Evolutionary conservation across 2,113 vertebrate species (phyloP).

Genomic region (Petrocephalus zakoni): DNA sequence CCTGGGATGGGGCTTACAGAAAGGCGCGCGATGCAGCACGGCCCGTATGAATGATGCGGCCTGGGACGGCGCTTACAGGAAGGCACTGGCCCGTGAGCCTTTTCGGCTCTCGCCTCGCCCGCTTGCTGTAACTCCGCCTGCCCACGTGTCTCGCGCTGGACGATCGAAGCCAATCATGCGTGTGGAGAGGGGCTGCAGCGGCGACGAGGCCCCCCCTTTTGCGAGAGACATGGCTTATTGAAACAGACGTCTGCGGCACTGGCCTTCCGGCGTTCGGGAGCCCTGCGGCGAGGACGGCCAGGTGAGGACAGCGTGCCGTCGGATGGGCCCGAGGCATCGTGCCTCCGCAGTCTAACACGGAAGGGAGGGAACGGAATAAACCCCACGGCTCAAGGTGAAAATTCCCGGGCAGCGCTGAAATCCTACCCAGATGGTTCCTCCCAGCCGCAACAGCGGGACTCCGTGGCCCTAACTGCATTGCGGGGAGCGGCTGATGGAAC

Average conservation of each 20-base stretch:
- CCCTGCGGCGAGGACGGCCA: neutral
- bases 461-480: constrained; percentile 28
- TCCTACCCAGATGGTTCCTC: constrained; percentile 38
- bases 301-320: neutral
- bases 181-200: neutral
- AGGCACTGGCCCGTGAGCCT: neutral
- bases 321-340: neutral
- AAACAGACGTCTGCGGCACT: neutral
- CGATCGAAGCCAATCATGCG: neutral
- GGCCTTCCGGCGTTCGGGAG: neutral
- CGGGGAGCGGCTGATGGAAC: constrained; percentile 14
- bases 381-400: constrained; percentile 36
- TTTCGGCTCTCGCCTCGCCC: neutral
- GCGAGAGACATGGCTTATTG: neutral
- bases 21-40: neutral
- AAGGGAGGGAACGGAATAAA: constrained; percentile 7
- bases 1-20: neutral
- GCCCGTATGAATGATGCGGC: constrained; percentile 10
- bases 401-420: constrained; percentile 42
- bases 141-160: neutral
- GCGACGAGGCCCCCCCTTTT: neutral
- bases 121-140: neutral
- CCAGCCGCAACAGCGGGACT: constrained; percentile 20
- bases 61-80: neutral
- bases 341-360: constrained; percentile 16